Conservation (phyloP, 2,888 invertebrate species). For the Chrysolina haemoptera region DNA sequence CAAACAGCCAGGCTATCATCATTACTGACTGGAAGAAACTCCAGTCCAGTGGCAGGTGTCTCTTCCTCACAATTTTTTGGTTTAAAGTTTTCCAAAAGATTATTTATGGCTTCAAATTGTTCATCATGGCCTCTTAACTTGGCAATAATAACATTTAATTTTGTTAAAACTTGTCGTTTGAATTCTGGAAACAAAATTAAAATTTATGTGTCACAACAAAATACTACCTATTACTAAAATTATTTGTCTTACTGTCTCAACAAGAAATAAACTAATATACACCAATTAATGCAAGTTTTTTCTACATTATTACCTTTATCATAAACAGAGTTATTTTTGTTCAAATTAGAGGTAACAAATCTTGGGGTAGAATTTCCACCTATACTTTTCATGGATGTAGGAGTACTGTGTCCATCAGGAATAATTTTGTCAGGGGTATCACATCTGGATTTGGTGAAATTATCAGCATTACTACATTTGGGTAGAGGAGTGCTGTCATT, state of each 20-base stretch:
- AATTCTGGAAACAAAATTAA: slow-evolving; percentile 24
- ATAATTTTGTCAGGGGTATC: slow-evolving; percentile 24
- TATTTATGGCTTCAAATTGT: slow-evolving; percentile 23
- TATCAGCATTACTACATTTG: slow-evolving; percentile 31
- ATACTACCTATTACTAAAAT: slow-evolving; percentile 18
- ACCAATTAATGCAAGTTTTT: slow-evolving; percentile 30
- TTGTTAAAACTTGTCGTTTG: slow-evolving; percentile 22
- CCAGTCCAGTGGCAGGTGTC: slow-evolving; percentile 24
- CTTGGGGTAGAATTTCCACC: slow-evolving; percentile 29
- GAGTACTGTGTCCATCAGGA: slow-evolving; percentile 30
- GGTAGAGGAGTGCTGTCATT: slow-evolving; percentile 29
- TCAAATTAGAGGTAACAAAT: slow-evolving; percentile 26
- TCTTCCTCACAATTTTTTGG: slow-evolving; percentile 17
- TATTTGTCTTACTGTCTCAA: slow-evolving; percentile 16
- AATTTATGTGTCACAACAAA: slow-evolving; percentile 11
- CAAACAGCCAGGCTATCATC: slow-evolving; percentile 23
- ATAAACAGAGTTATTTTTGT: slow-evolving; percentile 29
- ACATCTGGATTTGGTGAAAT: slow-evolving; percentile 24
- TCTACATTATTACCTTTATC: slow-evolving; percentile 31
- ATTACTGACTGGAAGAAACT: slow-evolving; percentile 19
- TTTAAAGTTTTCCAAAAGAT: slow-evolving; percentile 20
- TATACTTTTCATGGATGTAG: slow-evolving; percentile 31
- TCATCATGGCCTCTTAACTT: slow-evolving; percentile 22
- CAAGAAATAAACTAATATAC: slow-evolving; percentile 26
- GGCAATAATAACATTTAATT: slow-evolving; percentile 18